Evolutionary conservation across 2,113 vertebrate species (phyloP), one percentile per base, ranked within the genome.

Genomic region (Geococcyx californianus): DNA sequence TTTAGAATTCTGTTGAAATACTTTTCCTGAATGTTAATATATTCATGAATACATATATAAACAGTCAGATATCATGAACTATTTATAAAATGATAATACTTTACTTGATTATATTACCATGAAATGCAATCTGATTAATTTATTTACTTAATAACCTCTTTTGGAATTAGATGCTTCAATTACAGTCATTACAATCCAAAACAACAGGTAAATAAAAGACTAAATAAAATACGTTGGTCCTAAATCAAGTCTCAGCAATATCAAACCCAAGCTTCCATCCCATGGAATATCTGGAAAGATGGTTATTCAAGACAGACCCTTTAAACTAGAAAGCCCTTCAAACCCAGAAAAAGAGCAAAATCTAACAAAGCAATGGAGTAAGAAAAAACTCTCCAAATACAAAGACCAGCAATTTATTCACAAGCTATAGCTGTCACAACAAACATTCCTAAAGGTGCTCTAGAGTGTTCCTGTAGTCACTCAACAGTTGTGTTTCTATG

Each of bases 51-150:
- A 83, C 72, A 93, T 95, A 94, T 92, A 84, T 84, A 94, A 96
- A 96, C 83, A 96, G 72, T 79, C 68, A 91, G 85, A 85, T 89
- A 94, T 92, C 95, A 96, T 84, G 76, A 97, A 97, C 92, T 96
- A 97, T 97, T 97, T 96, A 94, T 97, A 97, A 95, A 97, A 96
- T 95, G 64, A 55, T 94, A 97, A 96, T 93, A 89, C 70, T 94
- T 95, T 96, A 78, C 59, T 87, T 96, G 92, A 98, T 97, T 98
- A 94, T 94, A 87, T 94, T 95, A 68, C 72, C 84, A 84, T 82
- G 52, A 97, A 96, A 87, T 56, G 94, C 60, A 94, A 67, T 96
- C 93, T 94, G 82, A 95, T 97, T 96, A 96, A 94, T 96, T 92
- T 97, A 81, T 96, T 97, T 96, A 95, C 87, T 95, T 93, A 95